These are phyloP conservation scores for Champsocephalus esox DNA, from an alignment of 2,797 vertebrate species.

Conservation along the genomic window DNA sequence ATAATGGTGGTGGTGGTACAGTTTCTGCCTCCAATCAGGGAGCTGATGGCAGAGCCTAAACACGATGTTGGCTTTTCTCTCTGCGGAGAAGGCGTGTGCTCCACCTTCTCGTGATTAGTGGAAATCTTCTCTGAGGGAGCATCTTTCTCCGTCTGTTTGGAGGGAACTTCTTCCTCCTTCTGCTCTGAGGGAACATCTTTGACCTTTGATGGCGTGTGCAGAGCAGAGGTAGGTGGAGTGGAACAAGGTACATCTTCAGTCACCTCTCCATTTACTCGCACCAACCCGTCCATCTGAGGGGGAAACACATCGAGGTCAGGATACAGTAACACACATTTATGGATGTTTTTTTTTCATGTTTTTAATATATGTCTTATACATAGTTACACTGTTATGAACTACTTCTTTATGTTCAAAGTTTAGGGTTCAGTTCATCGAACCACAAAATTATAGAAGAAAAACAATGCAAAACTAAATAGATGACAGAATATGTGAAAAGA, in stretches of 20 bases:
- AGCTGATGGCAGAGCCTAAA: slow-evolving; percentile 75
- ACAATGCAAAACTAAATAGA: neutral
- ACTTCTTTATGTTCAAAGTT: no score
- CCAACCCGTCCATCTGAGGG: slow-evolving; percentile 85
- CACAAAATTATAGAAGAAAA: neutral
- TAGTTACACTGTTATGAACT: no score
- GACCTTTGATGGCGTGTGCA: slow-evolving; percentile 31
- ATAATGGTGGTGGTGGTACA: slow-evolving; percentile 83
- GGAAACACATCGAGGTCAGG: slow-evolving; percentile 18
- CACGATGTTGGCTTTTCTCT: slow-evolving; percentile 34
- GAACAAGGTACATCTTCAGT: slow-evolving; percentile 50
- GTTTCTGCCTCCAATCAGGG: slow-evolving; percentile 77
- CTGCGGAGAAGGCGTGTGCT: slow-evolving; percentile 26
- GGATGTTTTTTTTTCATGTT: no score
- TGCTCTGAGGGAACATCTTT: slow-evolving; percentile 14
- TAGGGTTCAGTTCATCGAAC: neutral
- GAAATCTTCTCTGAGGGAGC: slow-evolving; percentile 23
- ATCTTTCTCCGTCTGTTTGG: slow-evolving; percentile 27
- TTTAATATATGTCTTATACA: no score
- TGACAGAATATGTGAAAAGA: neutral
- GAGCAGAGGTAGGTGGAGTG: slow-evolving; percentile 25
- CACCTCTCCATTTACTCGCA: slow-evolving; percentile 88
- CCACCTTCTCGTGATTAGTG: slow-evolving; percentile 22
- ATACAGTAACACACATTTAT: no score
- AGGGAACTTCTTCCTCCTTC: slow-evolving; percentile 6